phyloP scores from a whole-genome alignment of 2,797 vertebrate genomes.

The Gymnoscopelus braueri region DNA sequence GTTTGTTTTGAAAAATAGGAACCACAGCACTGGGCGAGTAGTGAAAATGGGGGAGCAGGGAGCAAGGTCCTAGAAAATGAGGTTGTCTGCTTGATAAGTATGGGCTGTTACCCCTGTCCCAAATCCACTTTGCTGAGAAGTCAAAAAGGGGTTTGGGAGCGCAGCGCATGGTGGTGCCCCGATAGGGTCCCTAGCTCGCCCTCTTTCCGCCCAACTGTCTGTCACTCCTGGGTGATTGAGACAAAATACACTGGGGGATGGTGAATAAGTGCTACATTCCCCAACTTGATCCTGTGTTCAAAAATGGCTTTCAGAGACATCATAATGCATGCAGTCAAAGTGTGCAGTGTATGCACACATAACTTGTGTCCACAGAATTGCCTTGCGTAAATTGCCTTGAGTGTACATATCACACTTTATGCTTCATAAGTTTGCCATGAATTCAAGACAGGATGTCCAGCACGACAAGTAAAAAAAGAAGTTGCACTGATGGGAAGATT shows the following conservation, averaged over 20 bases:
- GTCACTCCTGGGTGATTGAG: slow-evolving; percentile 24
- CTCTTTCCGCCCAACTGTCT: slow-evolving; percentile 1
- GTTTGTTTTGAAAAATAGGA: slow-evolving; percentile 62
- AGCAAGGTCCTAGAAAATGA: slow-evolving; percentile 71
- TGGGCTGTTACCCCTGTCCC: slow-evolving; percentile 65
- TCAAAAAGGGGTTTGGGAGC: slow-evolving; percentile 66
- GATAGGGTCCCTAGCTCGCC: slow-evolving; percentile 41
- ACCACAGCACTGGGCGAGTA: slow-evolving; percentile 32
- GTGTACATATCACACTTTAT: too few species aligned
- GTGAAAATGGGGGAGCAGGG: slow-evolving; percentile 38
- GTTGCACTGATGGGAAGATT: too few species aligned
- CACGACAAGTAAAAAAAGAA: too few species aligned
- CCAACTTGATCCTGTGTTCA: slow-evolving; percentile 21
- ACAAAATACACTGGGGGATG: slow-evolving; percentile 31
- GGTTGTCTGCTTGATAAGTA: slow-evolving; percentile 76
- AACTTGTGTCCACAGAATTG: too few species aligned
- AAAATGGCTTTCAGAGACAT: slow-evolving; percentile 30
- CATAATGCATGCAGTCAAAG: slow-evolving; percentile 10
- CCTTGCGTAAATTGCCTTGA: too few species aligned
- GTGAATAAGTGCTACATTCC: slow-evolving; percentile 31
- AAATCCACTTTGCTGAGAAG: slow-evolving; percentile 76
- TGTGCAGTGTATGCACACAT: neutral
- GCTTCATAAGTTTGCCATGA: too few species aligned
- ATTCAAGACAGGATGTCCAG: too few species aligned
- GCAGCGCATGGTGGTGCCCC: slow-evolving; percentile 44